phyloP scores from a whole-genome alignment of 2,797 vertebrate species.

The Myotis vivesi region DNA sequence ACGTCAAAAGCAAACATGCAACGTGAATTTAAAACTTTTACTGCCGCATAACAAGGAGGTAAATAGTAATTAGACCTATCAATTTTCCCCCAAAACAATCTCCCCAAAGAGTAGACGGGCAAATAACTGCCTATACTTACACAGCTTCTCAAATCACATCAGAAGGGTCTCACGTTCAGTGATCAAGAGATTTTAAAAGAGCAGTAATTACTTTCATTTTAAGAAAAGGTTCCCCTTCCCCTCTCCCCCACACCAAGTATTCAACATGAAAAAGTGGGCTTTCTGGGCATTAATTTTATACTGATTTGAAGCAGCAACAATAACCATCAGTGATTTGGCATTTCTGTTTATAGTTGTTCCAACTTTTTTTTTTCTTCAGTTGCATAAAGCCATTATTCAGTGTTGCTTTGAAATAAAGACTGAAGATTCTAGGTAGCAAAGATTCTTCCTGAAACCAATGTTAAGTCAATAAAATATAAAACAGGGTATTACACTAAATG shows the following conservation, averaged over 20 bases:
- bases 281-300: slow-evolving; percentile 78
- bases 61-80: slow-evolving; percentile 84
- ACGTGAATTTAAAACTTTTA: slow-evolving; percentile 86
- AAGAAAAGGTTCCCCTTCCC: slow-evolving; percentile 66
- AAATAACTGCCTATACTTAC: slow-evolving; percentile 75
- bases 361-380: slow-evolving; percentile 76
- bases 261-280: slow-evolving; percentile 76
- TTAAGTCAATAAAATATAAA: slow-evolving; percentile 81
- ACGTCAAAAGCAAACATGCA: slow-evolving; percentile 86
- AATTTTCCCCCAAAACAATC: slow-evolving; percentile 73
- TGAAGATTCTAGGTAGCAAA: slow-evolving; percentile 84
- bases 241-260: slow-evolving; percentile 61
- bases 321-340: slow-evolving; percentile 83
- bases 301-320: slow-evolving; percentile 84
- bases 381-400: slow-evolving; percentile 86
- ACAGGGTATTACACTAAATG: slow-evolving; percentile 85
- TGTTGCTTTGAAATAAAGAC: slow-evolving; percentile 86
- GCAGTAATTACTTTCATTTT: slow-evolving; percentile 77
- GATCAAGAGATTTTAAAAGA: slow-evolving; percentile 82
- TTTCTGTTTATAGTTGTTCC: slow-evolving; percentile 83
- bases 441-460: slow-evolving; percentile 84
- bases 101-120: slow-evolving; percentile 75
- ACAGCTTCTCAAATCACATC: slow-evolving; percentile 80
- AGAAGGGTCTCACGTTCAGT: slow-evolving; percentile 78
- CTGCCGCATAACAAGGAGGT: slow-evolving; percentile 85